These are phyloP conservation scores for Bhutanitis thaidina DNA, from an alignment of 2,888 invertebrate genomes.

Conservation along the genomic window DNA sequence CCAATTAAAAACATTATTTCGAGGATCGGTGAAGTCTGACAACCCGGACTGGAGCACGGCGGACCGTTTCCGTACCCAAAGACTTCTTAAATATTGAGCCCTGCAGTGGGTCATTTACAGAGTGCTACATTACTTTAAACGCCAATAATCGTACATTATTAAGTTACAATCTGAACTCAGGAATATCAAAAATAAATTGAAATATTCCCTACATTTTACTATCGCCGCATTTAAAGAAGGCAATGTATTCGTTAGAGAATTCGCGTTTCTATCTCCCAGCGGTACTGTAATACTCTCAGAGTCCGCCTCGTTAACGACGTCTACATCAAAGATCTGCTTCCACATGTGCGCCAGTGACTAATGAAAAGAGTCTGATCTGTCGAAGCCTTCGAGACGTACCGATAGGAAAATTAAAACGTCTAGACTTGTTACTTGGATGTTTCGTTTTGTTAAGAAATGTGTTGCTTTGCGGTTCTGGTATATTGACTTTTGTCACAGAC, in stretches of 20 bases:
- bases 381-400: conserved; percentile 56
- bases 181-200: too few relatives aligned
- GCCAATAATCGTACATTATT: too few relatives aligned
- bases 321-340: conserved; percentile 65
- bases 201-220: background rate
- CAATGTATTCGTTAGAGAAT: conserved; percentile 30
- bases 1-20: too few relatives aligned
- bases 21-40: too few relatives aligned
- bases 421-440: conserved; percentile 58
- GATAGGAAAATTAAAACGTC: conserved; percentile 79
- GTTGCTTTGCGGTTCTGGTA: conserved; percentile 9
- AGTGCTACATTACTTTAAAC: too few relatives aligned
- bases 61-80: too few relatives aligned
- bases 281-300: conserved; percentile 53
- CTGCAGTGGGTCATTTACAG: too few relatives aligned
- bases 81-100: too few relatives aligned
- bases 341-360: conserved; percentile 58
- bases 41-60: too few relatives aligned
- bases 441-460: conserved; percentile 56
- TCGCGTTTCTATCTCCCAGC: conserved; percentile 28
- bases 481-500: background rate
- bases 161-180: too few relatives aligned
- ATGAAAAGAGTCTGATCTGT: conserved; percentile 69
- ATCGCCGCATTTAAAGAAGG: conserved; percentile 18
- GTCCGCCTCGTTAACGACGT: conserved; percentile 58